Evolutionary conservation across 2,888 invertebrate species (phyloP).

Genomic region (Rhamnusium bicolor): DNA sequence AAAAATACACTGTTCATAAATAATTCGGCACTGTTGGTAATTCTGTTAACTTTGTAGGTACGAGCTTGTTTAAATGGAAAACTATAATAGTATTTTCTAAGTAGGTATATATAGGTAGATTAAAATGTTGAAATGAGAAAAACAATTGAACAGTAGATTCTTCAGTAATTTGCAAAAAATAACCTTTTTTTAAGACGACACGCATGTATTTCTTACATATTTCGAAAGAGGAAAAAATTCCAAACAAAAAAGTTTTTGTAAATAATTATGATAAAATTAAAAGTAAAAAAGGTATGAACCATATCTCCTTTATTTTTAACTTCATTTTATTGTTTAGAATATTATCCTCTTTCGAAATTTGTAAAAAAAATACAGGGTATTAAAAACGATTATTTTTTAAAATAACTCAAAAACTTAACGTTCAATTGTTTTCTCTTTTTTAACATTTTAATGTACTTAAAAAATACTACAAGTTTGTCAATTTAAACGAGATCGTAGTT

Average conservation of each 20-base stretch:
- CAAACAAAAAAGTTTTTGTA: background rate
- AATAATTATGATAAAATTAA: background rate
- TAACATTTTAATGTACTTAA: background rate
- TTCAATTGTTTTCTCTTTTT: background rate
- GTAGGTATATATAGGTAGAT: background rate
- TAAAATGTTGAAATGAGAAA: background rate
- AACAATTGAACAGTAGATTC: background rate
- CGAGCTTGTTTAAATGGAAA: background rate
- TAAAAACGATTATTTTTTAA: background rate
- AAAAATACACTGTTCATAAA: background rate
- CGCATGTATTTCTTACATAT: background rate
- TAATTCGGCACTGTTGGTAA: background rate
- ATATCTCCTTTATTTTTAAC: background rate
- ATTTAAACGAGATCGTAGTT: background rate
- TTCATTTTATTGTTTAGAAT: background rate
- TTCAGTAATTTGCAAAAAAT: background rate
- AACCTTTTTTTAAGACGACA: background rate
- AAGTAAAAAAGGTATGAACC: background rate
- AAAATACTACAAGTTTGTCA: background rate
- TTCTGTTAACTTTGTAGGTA: background rate
- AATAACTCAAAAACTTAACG: background rate
- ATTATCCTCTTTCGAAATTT: conserved; percentile 1
- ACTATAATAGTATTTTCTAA: background rate
- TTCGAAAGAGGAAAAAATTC: background rate
- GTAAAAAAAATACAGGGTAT: background rate